Evolutionary conservation across 2,888 invertebrate genomes (phyloP), one percentile per base, ranked within the genome.

Genomic region (Himalopsyche tibetana): DNA sequence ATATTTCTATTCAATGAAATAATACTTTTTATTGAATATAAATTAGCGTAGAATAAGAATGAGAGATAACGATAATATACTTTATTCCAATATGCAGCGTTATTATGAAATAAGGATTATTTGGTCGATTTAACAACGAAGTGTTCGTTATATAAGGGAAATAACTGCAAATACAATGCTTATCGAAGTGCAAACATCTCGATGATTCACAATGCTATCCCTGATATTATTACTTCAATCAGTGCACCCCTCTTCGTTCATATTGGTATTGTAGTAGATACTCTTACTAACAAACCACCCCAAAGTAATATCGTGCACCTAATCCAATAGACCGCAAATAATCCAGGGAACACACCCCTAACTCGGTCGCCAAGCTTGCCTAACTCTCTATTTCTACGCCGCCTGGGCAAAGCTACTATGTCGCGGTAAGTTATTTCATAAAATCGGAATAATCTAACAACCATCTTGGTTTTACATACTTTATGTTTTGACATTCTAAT

Each of bases 291-390:
- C 63, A 63, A 63, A 9, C 63, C 63, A n/a, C 63, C 63, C 63
- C 63, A 19, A 63, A 63, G 63, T 63, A 63, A 63, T 63, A 63
- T 63, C 63, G 28, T 28, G 63, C 63, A 63, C 63, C 63, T 63
- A 63, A 63, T 63, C 63, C 63, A 63, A 63, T 63, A 63, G 63
- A 63, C 63, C 63, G 63, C 63, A 63, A 63, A 63, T 63, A 63
- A 63, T 63, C 63, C 42, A 69, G 74, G 55, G 83, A 79, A 51
- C 42, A 38, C 51, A 79, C 28, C 51, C n/a, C 83, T 74, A 19
- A 83, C 79, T 79, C 28, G 83, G 45, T 74, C 79, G 51, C 79
- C 12, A 5, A 15, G 45, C 55, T 45, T 28, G n/a, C n/a, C 9
- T 45, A 4, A 0, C 38, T 45, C 38, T 19, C 17, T 38, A 56